Percentiles rank a stretch among this genome's conserved stretches.
Evolutionary conservation across 2,888 invertebrate genomes (phyloP).

Genomic region (Acrobasis suavella): DNA sequence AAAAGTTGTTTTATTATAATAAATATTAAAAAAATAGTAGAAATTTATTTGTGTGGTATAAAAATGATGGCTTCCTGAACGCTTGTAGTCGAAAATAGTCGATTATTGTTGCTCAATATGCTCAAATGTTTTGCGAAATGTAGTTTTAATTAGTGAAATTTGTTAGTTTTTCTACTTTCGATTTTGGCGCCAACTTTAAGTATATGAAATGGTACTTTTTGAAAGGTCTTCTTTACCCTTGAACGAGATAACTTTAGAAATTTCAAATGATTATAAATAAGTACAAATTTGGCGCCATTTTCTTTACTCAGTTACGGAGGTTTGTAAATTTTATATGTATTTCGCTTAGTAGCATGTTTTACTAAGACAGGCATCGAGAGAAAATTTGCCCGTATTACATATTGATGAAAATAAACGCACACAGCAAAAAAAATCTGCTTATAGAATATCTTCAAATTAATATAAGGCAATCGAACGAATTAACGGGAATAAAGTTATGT

Average conservation of each 20-base stretch:
- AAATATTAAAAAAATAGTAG: conserved; percentile 27
- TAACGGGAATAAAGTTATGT: conserved; percentile 29
- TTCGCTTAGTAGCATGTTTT: conserved; percentile 42
- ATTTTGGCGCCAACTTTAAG: conserved; percentile 5
- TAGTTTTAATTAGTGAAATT: conserved; percentile 40
- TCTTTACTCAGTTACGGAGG: conserved; percentile 26
- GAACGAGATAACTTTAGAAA: not conserved
- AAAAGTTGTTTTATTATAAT: conserved; percentile 37
- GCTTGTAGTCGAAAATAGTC: conserved; percentile 52
- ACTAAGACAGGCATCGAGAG: conserved; percentile 26
- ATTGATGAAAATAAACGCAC: conserved; percentile 55
- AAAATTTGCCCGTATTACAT: conserved; percentile 38
- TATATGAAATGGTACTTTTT: conserved; percentile 23
- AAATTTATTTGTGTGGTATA: conserved; percentile 35
- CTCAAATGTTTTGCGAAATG: conserved; percentile 67
- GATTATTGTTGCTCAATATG: conserved; percentile 73
- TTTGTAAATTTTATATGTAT: conserved; percentile 26
- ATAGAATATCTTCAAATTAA: conserved; percentile 40
- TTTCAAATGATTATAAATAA: conserved; percentile 21
- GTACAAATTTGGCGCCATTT: conserved; percentile 16
- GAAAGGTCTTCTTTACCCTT: no score
- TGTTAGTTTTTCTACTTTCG: conserved; percentile 53
- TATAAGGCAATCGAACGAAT: conserved; percentile 51
- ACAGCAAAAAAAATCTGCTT: conserved; percentile 40
- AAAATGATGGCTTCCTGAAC: conserved; percentile 48